Evolutionary conservation across 2,797 vertebrate species (phyloP).

Genomic region (Melanotaenia boesemani): DNA sequence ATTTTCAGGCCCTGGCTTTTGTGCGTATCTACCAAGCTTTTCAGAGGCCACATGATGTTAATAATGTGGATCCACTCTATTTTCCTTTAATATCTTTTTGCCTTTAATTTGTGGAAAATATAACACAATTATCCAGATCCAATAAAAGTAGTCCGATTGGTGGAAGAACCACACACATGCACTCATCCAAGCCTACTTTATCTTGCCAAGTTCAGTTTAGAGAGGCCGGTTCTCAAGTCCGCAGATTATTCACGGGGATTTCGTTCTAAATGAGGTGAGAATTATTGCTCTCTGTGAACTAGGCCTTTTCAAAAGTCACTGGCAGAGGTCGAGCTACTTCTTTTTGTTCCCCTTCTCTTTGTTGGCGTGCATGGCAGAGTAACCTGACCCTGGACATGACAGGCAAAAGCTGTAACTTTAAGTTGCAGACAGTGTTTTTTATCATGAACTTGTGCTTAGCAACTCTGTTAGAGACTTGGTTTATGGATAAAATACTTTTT

Average conservation of each 20-base stretch:
- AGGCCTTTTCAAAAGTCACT: slow-evolving; percentile 58
- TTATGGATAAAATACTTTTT: neutral
- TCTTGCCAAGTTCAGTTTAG: slow-evolving; percentile 35
- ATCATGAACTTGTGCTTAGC: neutral
- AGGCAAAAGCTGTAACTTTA: slow-evolving; percentile 31
- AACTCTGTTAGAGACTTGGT: neutral
- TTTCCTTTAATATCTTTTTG: too few relatives aligned
- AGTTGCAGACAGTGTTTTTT: slow-evolving; percentile 10
- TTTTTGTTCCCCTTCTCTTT: slow-evolving; percentile 63
- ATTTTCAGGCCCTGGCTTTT: neutral
- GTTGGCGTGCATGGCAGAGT: slow-evolving; percentile 48
- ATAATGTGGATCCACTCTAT: too few relatives aligned
- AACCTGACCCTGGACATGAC: slow-evolving; percentile 56
- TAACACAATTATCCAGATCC: slow-evolving; percentile 3
- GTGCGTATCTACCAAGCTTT: neutral
- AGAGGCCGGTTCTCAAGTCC: slow-evolving; percentile 58
- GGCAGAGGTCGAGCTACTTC: slow-evolving; percentile 49
- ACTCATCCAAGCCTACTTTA: slow-evolving; percentile 42
- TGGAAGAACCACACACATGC: slow-evolving; percentile 20
- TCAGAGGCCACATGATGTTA: neutral
- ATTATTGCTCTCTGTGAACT: slow-evolving; percentile 65
- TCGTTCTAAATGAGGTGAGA: slow-evolving; percentile 67
- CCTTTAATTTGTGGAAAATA: neutral
- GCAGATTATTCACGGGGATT: slow-evolving; percentile 79
- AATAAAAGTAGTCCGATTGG: slow-evolving; percentile 6